Percentiles rank a stretch among this genome's conserved stretches.
phyloP scores from a whole-genome alignment of 1,140 invertebrate genomes.

The Leptopilina boulardi region DNA sequence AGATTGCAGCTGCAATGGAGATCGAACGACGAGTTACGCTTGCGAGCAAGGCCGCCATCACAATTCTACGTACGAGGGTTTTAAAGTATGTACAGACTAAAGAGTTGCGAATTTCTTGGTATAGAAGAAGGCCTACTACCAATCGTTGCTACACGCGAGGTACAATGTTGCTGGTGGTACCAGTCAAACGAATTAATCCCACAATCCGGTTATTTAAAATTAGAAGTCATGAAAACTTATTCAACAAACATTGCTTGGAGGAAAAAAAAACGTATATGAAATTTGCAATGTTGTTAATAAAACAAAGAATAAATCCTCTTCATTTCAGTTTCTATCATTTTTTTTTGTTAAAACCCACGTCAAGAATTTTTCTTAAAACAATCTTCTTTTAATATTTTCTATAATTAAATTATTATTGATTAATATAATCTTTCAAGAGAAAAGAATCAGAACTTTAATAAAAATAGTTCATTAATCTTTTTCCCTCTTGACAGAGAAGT shows the following conservation, averaged over 20 bases:
- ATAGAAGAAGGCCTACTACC: slow-evolving; percentile 51
- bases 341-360: too few species aligned
- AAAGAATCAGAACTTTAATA: too few species aligned
- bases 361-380: too few species aligned
- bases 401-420: too few species aligned
- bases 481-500: too few species aligned
- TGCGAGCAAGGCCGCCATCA: slow-evolving; percentile 67
- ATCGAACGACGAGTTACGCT: slow-evolving; percentile 66
- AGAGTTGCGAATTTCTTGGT: slow-evolving; percentile 64
- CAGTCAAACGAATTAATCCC: slow-evolving; percentile 54
- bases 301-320: too few species aligned
- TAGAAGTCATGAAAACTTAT: slow-evolving; percentile 5
- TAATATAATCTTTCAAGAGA: too few species aligned
- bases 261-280: too few species aligned
- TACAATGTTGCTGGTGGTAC: slow-evolving; percentile 56
- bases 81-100: slow-evolving; percentile 60
- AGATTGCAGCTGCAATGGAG: slow-evolving; percentile 58
- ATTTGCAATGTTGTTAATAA: too few species aligned
- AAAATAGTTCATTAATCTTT: too few species aligned
- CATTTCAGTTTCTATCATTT: too few species aligned
- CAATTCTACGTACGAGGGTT: slow-evolving; percentile 63
- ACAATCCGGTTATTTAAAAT: slow-evolving; percentile 54
- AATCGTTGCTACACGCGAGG: slow-evolving; percentile 59
- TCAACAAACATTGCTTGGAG: background rate
- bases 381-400: too few species aligned